These are phyloP conservation scores for Morpho deidamia DNA, from an alignment of 2,888 invertebrate species.

Conservation along the genomic window DNA sequence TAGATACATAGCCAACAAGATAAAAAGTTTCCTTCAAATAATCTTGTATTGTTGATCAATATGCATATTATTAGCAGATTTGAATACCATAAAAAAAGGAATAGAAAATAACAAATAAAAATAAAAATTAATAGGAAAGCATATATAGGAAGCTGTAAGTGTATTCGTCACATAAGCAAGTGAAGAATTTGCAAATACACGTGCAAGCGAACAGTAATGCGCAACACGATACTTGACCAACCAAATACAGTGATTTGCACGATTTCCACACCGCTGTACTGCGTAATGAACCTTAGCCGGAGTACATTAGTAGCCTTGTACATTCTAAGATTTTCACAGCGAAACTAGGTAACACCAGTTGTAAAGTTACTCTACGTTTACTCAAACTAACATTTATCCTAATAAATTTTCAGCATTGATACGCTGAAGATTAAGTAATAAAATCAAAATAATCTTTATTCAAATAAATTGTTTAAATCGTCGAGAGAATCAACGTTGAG, in stretches of 20 bases:
- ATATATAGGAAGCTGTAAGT: neutral
- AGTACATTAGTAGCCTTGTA: constrained; percentile 13
- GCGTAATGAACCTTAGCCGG: constrained; percentile 21
- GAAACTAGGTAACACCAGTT: neutral
- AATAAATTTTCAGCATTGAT: too few relatives aligned
- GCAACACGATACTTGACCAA: constrained; percentile 28
- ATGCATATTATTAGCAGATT: too few relatives aligned
- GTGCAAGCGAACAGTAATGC: constrained; percentile 18
- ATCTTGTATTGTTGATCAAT: too few relatives aligned
- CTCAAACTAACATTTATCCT: neutral
- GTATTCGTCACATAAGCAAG: neutral
- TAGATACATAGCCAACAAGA: too few relatives aligned
- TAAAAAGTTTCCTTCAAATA: too few relatives aligned
- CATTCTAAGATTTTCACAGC: constrained; percentile 8
- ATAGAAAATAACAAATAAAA: too few relatives aligned
- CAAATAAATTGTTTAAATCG: too few relatives aligned
- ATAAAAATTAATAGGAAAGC: neutral
- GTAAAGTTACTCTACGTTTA: neutral
- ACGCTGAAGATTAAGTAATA: too few relatives aligned
- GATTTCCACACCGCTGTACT: constrained; percentile 25
- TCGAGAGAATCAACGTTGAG: too few relatives aligned
- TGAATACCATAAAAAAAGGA: too few relatives aligned
- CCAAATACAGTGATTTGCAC: constrained; percentile 16
- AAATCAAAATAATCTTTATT: too few relatives aligned
- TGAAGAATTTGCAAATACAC: constrained; percentile 5